Percentiles rank a stretch among this genome's conserved stretches.
phyloP scores from a whole-genome alignment of 2,888 invertebrate species.

The Anticlea derivata region DNA sequence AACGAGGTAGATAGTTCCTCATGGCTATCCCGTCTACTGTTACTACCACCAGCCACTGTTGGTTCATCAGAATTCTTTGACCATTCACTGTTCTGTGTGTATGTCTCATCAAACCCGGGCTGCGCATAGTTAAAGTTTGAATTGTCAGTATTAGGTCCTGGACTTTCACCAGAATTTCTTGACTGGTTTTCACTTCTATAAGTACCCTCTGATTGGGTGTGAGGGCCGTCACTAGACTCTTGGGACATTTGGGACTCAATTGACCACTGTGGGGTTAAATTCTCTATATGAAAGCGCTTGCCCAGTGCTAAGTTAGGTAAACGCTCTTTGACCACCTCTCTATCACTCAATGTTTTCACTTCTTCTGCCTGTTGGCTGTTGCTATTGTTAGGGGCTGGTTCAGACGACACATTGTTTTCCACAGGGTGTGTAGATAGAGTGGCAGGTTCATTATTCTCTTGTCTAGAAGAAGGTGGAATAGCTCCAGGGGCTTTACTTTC shows the following conservation, averaged over 20 bases:
- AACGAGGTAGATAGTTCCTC: constrained; percentile 63
- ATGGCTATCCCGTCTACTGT: constrained; percentile 54
- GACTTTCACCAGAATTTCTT: constrained; percentile 73
- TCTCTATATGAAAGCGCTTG: constrained; percentile 69
- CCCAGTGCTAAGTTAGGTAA: constrained; percentile 74
- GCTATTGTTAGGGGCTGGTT: constrained; percentile 39
- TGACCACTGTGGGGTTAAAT: constrained; percentile 85
- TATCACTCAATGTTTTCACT: constrained; percentile 66
- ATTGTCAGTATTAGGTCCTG: constrained; percentile 67
- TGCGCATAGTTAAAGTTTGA: constrained; percentile 71
- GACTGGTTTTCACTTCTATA: constrained; percentile 84
- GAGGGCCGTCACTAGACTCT: constrained; percentile 85
- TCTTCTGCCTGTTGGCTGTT: constrained; percentile 49
- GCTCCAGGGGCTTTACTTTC: constrained; percentile 42
- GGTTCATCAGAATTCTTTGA: constrained; percentile 56
- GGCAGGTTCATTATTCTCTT: constrained; percentile 41
- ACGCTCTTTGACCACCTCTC: constrained; percentile 66
- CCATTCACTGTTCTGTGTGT: constrained; percentile 60
- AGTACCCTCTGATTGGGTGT: constrained; percentile 85
- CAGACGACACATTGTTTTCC: constrained; percentile 46
- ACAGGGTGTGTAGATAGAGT: constrained; percentile 39
- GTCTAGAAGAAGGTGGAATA: constrained; percentile 29
- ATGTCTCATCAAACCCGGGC: constrained; percentile 54
- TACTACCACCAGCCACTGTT: constrained; percentile 48
- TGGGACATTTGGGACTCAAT: constrained; percentile 87